Evolutionary conservation across 2,113 vertebrate species (phyloP), one percentile per base, ranked within the genome.

Genomic region (Amia ocellicauda): DNA sequence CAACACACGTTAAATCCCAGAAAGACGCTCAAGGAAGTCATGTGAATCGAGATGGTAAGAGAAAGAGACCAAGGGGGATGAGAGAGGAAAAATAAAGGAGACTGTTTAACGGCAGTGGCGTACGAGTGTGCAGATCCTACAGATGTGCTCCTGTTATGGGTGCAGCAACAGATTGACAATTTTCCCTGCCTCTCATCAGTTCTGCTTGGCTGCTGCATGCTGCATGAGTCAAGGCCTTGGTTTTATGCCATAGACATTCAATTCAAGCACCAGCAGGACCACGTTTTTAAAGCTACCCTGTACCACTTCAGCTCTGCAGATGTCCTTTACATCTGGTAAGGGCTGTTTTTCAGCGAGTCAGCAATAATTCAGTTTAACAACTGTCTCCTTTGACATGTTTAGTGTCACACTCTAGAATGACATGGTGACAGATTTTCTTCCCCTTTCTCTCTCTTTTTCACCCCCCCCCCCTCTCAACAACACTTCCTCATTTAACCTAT

Each of bases 301-400:
- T 81, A 74, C 80, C 81, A 82, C 86, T 88, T 83, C 79, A 85
- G 83, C 83, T 80, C 76, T 65, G 70, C 89, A 89, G 86, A 87
- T 91, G 89, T 88, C 86, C 84, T 85, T 85, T 87, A 86, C 88
- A 91, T 90, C 87, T 91, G 80, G 86, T 74, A 82, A 90, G 79
- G 78, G 78, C 76, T 66, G 45, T 82, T 85, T 88, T 79, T 85
- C 81, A 69, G 67, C 76, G 52, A 86, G 85, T 88, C 83, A 83
- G 83, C 80, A 86, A 85, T 89, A 91, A 91, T 88, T 90, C 87
- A 90, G 80, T 82, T 85, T 85, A 89, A 90, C 86, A 90, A 83
- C 85, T 89, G 85, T 87, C 89, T 87, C 82, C 86, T 89, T 87
- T 90, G 86, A 91, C 86, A 90, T 82, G 83, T 81, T 86, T 87